A percentile compares a stretch with the other conserved stretches of the same genome.
Evolutionary conservation across 2,888 invertebrate genomes (phyloP).

Genomic region (Hermodice carunculata): DNA sequence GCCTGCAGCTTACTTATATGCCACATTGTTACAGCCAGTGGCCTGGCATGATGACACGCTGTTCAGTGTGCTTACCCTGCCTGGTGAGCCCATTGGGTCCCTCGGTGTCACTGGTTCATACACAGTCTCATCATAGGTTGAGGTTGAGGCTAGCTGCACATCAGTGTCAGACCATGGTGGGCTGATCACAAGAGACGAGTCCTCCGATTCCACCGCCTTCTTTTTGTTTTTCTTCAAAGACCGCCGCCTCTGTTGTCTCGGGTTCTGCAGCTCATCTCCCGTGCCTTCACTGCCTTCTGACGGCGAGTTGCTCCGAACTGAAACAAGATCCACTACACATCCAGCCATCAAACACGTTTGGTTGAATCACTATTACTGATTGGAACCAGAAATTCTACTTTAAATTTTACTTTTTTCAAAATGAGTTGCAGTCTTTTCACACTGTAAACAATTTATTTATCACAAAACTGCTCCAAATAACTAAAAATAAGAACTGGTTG

Average conservation of each 20-base stretch:
- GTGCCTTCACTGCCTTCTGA: constrained; percentile 71
- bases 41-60: too few species aligned
- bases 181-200: constrained; percentile 44
- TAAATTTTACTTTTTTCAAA: too few species aligned
- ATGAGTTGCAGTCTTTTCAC: too few species aligned
- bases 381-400: too few species aligned
- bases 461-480: too few species aligned
- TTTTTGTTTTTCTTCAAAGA: constrained; percentile 37
- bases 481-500: too few species aligned
- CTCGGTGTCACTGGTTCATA: not conserved
- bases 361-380: too few species aligned
- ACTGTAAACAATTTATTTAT: too few species aligned
- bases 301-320: constrained; percentile 66
- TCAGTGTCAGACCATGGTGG: constrained; percentile 53
- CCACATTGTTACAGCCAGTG: too few species aligned
- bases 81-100: constrained; percentile 5
- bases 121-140: not conserved
- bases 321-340: constrained; percentile 19
- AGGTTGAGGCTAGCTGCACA: constrained; percentile 3
- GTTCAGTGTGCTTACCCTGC: too few species aligned
- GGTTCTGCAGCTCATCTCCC: constrained; percentile 62
- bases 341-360: too few species aligned
- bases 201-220: constrained; percentile 40
- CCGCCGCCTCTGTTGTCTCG: constrained; percentile 38
- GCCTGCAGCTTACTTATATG: too few species aligned